Evolutionary conservation across 2,888 invertebrate species (phyloP), one percentile per base, ranked within the genome.

Genomic region (Agrenia bidenticulata): DNA sequence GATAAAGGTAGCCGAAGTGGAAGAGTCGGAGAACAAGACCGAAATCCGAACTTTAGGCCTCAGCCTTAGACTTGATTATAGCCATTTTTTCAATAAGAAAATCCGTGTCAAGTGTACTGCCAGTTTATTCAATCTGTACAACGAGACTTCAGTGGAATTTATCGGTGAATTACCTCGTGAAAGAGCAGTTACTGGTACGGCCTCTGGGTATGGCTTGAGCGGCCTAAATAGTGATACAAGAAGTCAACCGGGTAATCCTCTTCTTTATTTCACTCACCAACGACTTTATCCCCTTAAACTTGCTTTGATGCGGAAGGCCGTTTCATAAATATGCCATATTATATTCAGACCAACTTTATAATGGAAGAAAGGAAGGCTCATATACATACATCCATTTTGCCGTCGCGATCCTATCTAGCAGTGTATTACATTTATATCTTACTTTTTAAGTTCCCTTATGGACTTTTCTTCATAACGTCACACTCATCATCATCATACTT

Each of bases 61-160:
- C 50, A 61, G 63, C 49, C n/a, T 72, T 41, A 59, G 45, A 57
- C 57, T 72, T 54, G 58, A 54, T n/a, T 54, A 64, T 13, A 45
- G 45, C 13, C 37, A 63, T 61, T 64, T 69, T 61, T 19, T 45
- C 4, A 19, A 45, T 45, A 57, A 58, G n/a, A 71, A 67, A 63
- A 61, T 71, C 23, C 23, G 27, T 21, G 21, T 73, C 17, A 63
- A 49, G 41, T 73, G 73, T 62, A 65, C 24, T 42, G 69, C 69
- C 27, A 51, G 32, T 49, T 55, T 74, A 26, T 69, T 57, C 51
- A 42, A 67, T 51, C 21, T 72, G 15, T 67, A 67, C 19, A 62
- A 64, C 56, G 55, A 59, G 37, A 45, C 61, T 23, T 68, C 72
- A 23, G 50, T 41, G 7, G 64, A 63, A 51, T 66, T 66, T 37